Percentiles rank a stretch among this genome's conserved stretches.
These are phyloP conservation scores for Chionoecetes opilio DNA, from an alignment of 1,140 invertebrate genomes.

Conservation along the genomic window DNA sequence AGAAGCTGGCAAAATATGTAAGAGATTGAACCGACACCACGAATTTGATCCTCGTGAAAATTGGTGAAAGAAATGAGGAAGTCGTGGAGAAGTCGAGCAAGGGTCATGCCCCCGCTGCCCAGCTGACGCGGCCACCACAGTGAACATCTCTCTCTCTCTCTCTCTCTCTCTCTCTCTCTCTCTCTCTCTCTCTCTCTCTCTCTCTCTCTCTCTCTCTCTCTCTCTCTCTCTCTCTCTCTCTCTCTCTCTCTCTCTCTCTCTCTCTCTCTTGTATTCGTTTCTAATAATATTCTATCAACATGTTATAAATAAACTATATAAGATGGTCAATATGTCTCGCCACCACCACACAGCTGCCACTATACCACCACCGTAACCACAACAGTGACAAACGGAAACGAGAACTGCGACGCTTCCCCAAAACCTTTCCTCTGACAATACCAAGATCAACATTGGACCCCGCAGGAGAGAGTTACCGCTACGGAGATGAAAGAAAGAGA, in stretches of 20 bases:
- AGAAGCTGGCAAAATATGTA: not conserved
- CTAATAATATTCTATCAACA: no score
- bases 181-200: not conserved
- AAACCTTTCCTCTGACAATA: not conserved
- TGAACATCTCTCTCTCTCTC: not conserved
- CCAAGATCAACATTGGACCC: not conserved
- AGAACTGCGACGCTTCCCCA: not conserved
- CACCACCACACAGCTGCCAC: not conserved
- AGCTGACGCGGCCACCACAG: not conserved
- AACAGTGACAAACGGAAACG: constrained; percentile 16
- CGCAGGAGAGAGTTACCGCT: not conserved
- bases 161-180: not conserved
- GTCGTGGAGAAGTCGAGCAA: not conserved
- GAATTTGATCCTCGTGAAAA: constrained; percentile 9
- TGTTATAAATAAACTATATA: no score
- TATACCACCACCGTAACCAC: constrained; percentile 2
- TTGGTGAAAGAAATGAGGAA: constrained; percentile 19
- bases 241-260: no score
- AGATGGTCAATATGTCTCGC: no score
- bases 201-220: not conserved
- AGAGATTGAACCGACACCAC: not conserved
- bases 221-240: no score
- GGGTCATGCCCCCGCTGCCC: not conserved
- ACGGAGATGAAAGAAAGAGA: not conserved
- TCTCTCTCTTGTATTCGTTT: no score